Percentiles rank a stretch among this genome's conserved stretches.
phyloP scores from a whole-genome alignment of 2,797 vertebrate species.

The Danionella dracula region DNA sequence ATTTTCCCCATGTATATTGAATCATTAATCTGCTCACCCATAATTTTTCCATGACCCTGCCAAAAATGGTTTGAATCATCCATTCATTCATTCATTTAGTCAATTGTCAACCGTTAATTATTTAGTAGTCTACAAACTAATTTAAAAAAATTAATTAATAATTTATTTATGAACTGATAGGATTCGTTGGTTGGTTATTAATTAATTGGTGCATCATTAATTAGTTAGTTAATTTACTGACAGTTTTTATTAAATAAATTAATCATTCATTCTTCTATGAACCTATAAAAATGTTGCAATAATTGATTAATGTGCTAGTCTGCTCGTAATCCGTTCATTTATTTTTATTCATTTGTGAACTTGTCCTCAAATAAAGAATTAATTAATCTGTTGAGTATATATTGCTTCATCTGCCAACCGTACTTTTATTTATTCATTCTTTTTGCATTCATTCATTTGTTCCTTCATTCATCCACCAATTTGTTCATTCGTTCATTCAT shows the following conservation, averaged over 20 bases:
- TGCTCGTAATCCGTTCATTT: not conserved
- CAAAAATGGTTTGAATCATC: too few species aligned
- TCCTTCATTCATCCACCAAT: not conserved
- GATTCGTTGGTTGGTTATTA: too few species aligned
- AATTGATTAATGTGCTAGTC: too few species aligned
- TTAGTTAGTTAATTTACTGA: not conserved
- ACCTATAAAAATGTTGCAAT: too few species aligned
- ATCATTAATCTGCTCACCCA: not conserved
- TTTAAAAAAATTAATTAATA: too few species aligned
- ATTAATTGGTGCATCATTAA: not conserved
- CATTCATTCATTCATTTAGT: not conserved
- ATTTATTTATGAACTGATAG: too few species aligned
- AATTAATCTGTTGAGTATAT: too few species aligned
- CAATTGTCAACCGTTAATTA: too few species aligned
- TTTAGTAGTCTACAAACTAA: too few species aligned
- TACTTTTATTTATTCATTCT: not conserved
- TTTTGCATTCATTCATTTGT: not conserved
- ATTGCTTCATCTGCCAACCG: rapidly evolving
- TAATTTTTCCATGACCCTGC: not conserved
- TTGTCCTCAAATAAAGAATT: too few species aligned
- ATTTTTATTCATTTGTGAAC: not conserved
- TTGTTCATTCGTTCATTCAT: not conserved
- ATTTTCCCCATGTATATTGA: not conserved
- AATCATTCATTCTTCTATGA: not conserved
- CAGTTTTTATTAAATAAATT: not conserved